Percentiles rank a stretch among this genome's conserved stretches.
Conservation (phyloP, 2,888 invertebrate genomes). For the Leptogaster cylindrica region DNA sequence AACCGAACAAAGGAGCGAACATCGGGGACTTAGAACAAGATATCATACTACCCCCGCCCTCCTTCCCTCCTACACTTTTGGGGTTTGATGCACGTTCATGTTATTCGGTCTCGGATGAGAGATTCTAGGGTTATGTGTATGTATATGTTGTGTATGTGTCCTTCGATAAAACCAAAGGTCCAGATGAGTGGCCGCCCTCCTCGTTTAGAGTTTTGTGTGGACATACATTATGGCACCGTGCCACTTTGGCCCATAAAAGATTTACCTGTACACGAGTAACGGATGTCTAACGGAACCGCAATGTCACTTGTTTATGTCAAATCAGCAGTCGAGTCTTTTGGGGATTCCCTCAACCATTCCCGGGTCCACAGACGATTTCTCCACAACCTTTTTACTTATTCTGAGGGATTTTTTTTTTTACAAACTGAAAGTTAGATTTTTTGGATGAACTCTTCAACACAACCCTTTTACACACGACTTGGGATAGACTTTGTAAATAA, state of each 20-base stretch:
- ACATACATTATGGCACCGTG: constrained; percentile 32
- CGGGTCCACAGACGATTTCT: too few relatives aligned
- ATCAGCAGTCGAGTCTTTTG: constrained; percentile 19
- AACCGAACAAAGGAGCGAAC: constrained; percentile 9
- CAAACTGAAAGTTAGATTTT: too few relatives aligned
- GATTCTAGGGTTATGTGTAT: constrained; percentile 27
- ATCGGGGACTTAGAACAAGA: constrained; percentile 38
- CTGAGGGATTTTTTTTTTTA: too few relatives aligned
- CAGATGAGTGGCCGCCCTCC: constrained; percentile 21
- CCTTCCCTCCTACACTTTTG: too few relatives aligned
- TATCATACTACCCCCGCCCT: constrained; percentile 37
- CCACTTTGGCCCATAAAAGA: constrained; percentile 37
- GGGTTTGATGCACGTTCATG: constrained; percentile 36
- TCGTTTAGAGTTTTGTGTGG: constrained; percentile 18
- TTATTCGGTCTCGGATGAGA: constrained; percentile 39
- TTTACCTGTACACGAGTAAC: constrained; percentile 35
- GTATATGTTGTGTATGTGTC: constrained; percentile 26
- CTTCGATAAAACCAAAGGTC: constrained; percentile 23
- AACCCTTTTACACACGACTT: too few relatives aligned
- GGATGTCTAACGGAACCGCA: constrained; percentile 17
- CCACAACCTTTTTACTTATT: too few relatives aligned
- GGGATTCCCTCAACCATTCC: too few relatives aligned
- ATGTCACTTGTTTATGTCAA: constrained; percentile 36
- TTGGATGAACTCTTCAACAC: too few relatives aligned
- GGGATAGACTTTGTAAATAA: too few relatives aligned